A percentile compares a stretch with the other conserved stretches of the same genome.
Conservation (phyloP, 2,113 vertebrate species). For the Xenopus tropicalis region UCB_Xtro_10.0 CM004450.2:99375001-99375500, state of each 20-base stretch:
- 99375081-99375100: no score
- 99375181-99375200: slow-evolving; percentile 62
- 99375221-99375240: slow-evolving; percentile 59
- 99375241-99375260: slow-evolving; percentile 63
- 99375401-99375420: slow-evolving; percentile 64
- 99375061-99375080: no score
- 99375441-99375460: slow-evolving; percentile 70
- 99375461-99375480: slow-evolving; percentile 69
- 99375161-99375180: slow-evolving; percentile 48
- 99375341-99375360: slow-evolving; percentile 57
- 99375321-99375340: slow-evolving; percentile 65
- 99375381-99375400: slow-evolving; percentile 59
- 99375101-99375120: no score
- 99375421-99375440: slow-evolving; percentile 67
- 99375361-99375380: slow-evolving; percentile 60
- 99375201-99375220: slow-evolving; percentile 60
- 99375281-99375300: slow-evolving; percentile 60
- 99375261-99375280: slow-evolving; percentile 65
- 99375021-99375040: no score
- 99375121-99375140: no score
- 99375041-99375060: no score
- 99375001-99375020: no score
- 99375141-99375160: no score
- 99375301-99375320: slow-evolving; percentile 59
- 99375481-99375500: slow-evolving; percentile 55